Base-by-base conservation (phyloP, 2,113 vertebrate genomes). In the Microtus richardsoni region DNA sequence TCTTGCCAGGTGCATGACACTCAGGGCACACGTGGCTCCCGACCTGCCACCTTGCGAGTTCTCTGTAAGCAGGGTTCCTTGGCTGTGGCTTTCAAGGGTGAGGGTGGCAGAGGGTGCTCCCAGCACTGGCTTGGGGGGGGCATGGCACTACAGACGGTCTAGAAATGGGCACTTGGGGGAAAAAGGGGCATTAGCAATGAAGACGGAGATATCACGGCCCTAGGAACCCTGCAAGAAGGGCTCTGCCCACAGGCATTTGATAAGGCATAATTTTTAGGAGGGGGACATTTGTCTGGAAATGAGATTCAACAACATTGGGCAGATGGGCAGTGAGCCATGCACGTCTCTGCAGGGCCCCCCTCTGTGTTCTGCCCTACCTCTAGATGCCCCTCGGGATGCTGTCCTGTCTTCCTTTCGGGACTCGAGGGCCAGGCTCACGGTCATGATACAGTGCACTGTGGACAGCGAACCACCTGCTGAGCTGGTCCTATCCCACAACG, bases 321-420 rank as follows among this genome's bases (percentile, higher is more conserved):
- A n/a, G 54, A 47, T 47, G 49, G 71, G 39, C 41, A 58, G 26
- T 39, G 30, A 80, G 54, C 30, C 33, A 28, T 9, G 5, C 26
- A 39, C 44, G 41, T 77, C 52, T 30, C 28, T 30, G 54, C 49
- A 86, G 85, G 74, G 22, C 14, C 91, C 39, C 21, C 22, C 33
- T 64, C 89, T 41, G 17, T 68, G 44, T 30, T 58, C 78, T 78
- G 6, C 54, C 44, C 47, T 89, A 11, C 47, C n/a, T 1, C 52
- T 21, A 99, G 98, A 99, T 28, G 97, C 96, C 0, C 98, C 98
- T 5, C 97, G n/a, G 49, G 88, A 98, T 2, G 96, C 84, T 0
- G 64, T 96, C 8, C 91, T 99, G 3, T 93, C 84, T 36, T 97
- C 97, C 47, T 88, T 98, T 94, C 41, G 96, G 88, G 98, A 99